phyloP scores from a whole-genome alignment of 2,888 invertebrate genomes.

The Lamellibrachia columna region DNA sequence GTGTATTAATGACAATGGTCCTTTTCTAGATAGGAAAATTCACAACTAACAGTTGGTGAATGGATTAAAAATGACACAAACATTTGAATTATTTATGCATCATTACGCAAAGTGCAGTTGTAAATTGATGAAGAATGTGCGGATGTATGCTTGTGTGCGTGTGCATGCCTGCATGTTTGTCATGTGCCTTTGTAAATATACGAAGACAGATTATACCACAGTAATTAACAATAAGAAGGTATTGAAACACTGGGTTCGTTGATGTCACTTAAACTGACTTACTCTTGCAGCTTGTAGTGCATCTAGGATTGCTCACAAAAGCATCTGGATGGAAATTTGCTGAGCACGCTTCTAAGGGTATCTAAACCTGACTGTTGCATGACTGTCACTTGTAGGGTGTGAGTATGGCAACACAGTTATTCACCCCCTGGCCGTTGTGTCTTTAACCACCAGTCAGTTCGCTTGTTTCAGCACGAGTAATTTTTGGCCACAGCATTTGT shows the following conservation, averaged over 20 bases:
- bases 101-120: too few species aligned
- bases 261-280: not conserved
- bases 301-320: constrained; percentile 65
- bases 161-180: too few species aligned
- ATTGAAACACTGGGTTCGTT: not conserved
- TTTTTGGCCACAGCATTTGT: not conserved
- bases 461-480: not conserved
- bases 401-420: not conserved
- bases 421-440: not conserved
- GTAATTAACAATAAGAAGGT: not conserved
- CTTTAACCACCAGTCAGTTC: not conserved
- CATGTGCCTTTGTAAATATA: not conserved
- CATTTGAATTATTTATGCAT: too few species aligned
- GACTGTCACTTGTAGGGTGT: not conserved
- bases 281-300: constrained; percentile 60
- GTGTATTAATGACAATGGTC: not conserved
- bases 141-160: too few species aligned
- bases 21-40: not conserved
- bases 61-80: too few species aligned
- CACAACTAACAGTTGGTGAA: too few species aligned
- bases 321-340: constrained; percentile 66
- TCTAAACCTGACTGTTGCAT: not conserved
- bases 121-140: too few species aligned
- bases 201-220: not conserved
- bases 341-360: constrained; percentile 63